phyloP scores from a whole-genome alignment of 2,797 vertebrate genomes.

The Pelodytes ibericus region DNA sequence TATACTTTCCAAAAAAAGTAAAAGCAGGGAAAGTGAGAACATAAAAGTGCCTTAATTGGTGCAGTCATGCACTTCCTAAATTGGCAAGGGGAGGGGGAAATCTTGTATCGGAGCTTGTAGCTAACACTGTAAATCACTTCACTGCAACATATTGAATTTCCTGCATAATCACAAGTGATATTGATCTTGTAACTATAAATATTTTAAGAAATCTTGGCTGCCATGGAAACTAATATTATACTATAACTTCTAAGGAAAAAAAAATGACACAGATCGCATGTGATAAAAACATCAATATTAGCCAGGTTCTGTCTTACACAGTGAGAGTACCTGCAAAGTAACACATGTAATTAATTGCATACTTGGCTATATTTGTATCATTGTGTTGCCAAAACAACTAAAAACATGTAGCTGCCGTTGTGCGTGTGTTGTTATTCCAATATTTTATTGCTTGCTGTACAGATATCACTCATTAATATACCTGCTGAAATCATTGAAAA shows the following conservation, averaged over 20 bases:
- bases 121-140: conserved; percentile 31
- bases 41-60: conserved; percentile 27
- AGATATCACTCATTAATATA: too few species aligned
- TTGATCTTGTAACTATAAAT: conserved; percentile 51
- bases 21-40: not conserved
- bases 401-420: too few species aligned
- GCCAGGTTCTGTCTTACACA: not conserved
- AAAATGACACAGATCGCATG: conserved; percentile 22
- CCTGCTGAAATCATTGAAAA: too few species aligned
- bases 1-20: conserved; percentile 10
- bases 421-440: too few species aligned
- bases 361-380: too few species aligned
- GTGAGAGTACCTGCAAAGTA: too few species aligned
- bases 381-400: too few species aligned
- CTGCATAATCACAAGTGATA: conserved; percentile 38
- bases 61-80: conserved; percentile 14
- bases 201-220: conserved; percentile 40
- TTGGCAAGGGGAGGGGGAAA: not conserved
- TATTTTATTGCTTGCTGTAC: too few species aligned
- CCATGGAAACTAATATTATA: conserved; percentile 45
- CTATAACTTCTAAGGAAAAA: conserved; percentile 14
- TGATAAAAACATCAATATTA: conserved; percentile 26
- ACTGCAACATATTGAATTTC: conserved; percentile 29
- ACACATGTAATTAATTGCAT: too few species aligned
- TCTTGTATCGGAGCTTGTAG: not conserved